Percentiles rank a stretch among this genome's conserved stretches.
These are phyloP conservation scores for Mormoops blainvillei DNA, from an alignment of 2,113 vertebrate species.

Conservation along the genomic window DNA sequence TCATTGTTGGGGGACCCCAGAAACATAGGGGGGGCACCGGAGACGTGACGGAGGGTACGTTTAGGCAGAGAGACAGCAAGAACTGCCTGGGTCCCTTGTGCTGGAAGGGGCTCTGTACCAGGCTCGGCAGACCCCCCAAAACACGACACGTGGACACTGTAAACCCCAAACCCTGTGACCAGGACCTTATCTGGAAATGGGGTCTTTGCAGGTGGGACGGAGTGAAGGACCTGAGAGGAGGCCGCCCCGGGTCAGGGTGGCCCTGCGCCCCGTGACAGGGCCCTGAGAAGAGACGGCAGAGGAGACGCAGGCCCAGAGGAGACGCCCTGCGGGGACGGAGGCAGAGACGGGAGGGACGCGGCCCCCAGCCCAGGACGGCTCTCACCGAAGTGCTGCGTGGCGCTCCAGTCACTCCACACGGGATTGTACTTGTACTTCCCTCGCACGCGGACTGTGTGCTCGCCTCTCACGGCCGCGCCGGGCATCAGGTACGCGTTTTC, in stretches of 20 bases:
- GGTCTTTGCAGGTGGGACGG: rapidly evolving
- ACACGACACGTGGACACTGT: neutral
- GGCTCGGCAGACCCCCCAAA: neutral
- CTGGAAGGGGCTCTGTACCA: neutral
- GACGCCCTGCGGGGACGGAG: neutral
- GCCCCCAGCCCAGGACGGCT: neutral
- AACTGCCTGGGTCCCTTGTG: neutral
- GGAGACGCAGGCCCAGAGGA: neutral
- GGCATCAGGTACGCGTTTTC: neutral
- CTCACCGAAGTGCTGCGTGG: rapidly evolving
- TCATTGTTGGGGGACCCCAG: neutral
- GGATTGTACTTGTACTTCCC: rapidly evolving
- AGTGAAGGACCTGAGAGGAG: too few relatives aligned
- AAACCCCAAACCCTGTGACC: neutral
- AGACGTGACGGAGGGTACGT: too few relatives aligned
- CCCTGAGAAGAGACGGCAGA: neutral
- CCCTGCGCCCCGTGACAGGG: neutral
- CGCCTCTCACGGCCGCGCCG: rapidly evolving
- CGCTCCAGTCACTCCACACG: neutral
- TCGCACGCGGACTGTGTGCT: rapidly evolving
- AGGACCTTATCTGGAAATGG: neutral
- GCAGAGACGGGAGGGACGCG: neutral
- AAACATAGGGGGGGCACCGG: neutral
- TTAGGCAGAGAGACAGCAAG: neutral
- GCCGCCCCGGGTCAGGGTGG: too few relatives aligned